These are phyloP conservation scores for Hemicordylus capensis DNA, from an alignment of 2,113 vertebrate genomes.

Conservation along the genomic window DNA sequence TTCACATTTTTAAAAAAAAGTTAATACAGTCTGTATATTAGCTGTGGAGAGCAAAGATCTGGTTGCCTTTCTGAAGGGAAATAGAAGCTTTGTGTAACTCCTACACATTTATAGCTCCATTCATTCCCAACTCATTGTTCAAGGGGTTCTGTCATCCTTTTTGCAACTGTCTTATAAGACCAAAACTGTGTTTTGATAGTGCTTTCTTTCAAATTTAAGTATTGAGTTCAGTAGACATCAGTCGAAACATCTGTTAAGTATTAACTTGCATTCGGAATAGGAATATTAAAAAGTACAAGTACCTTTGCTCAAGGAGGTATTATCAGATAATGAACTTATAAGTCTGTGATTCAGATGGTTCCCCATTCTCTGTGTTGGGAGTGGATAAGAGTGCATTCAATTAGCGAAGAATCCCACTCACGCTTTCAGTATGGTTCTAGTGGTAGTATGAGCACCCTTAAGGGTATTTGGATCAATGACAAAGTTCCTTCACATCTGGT, in stretches of 20 bases:
- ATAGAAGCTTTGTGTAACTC: background rate
- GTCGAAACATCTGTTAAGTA: background rate
- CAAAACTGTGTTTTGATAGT: background rate
- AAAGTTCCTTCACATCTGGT: background rate
- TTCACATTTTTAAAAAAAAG: background rate
- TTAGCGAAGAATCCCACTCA: background rate
- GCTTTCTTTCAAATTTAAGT: background rate
- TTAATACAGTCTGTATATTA: background rate
- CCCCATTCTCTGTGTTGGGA: background rate
- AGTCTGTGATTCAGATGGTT: background rate
- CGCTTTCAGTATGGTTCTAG: background rate
- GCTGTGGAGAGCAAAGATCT: background rate
- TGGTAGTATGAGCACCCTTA: background rate
- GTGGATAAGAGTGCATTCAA: background rate
- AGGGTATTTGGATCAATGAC: background rate
- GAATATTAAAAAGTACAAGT: background rate
- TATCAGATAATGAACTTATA: background rate
- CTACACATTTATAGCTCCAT: background rate
- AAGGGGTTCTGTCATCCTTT: background rate
- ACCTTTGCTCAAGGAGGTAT: background rate
- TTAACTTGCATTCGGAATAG: background rate
- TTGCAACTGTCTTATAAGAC: background rate
- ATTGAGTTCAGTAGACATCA: background rate
- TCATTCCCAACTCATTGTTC: background rate
- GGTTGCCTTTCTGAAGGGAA: background rate